Evolutionary conservation across 2,113 vertebrate genomes (phyloP).

Genomic region (Bufo gargarizans): DNA sequence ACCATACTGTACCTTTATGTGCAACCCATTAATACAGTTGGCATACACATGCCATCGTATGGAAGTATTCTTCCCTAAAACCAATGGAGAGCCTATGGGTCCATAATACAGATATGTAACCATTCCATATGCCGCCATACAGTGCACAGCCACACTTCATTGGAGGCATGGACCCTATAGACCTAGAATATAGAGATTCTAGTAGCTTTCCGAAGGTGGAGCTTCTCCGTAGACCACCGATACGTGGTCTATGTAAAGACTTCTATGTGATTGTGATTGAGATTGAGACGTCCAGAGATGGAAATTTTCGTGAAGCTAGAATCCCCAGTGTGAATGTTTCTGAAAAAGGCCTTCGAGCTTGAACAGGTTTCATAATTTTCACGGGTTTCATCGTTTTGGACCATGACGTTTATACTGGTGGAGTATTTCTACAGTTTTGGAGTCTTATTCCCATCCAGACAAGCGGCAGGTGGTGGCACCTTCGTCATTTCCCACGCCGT

Average conservation of each 20-base stretch:
- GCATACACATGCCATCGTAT: too few species aligned
- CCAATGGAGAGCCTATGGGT: too few species aligned
- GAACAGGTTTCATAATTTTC: not conserved
- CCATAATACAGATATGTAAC: not conserved
- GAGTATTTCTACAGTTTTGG: not conserved
- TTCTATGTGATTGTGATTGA: too few species aligned
- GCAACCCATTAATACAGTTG: too few species aligned
- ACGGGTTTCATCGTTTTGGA: too few species aligned
- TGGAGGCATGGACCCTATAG: not conserved
- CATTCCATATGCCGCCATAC: not conserved
- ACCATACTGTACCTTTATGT: too few species aligned
- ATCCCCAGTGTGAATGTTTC: not conserved
- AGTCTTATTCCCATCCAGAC: not conserved
- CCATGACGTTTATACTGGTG: not conserved
- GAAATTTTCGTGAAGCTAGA: not conserved
- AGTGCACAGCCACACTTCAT: not conserved
- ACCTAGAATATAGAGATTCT: not conserved
- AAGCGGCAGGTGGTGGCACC: not conserved
- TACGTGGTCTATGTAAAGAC: not conserved
- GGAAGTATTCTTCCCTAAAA: too few species aligned
- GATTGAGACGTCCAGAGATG: not conserved
- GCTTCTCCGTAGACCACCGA: not conserved
- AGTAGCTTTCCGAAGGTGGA: not conserved
- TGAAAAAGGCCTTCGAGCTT: not conserved
- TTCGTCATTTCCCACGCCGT: not conserved